Evolutionary conservation across 2,797 vertebrate genomes (phyloP).

Genomic region (Peromyscus melanophrys): DNA sequence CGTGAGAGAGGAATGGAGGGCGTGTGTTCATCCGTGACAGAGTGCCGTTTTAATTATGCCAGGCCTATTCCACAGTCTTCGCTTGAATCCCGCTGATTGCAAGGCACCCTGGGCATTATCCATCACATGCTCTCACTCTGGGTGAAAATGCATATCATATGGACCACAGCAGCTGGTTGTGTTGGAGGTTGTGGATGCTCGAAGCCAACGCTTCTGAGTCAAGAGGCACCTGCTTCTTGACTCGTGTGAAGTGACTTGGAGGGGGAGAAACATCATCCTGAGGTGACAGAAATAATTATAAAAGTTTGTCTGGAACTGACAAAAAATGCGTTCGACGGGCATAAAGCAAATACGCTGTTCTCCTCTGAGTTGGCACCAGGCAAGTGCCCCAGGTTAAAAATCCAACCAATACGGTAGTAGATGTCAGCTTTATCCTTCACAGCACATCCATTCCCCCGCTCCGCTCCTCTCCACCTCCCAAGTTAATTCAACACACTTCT

Average conservation of each 20-base stretch:
- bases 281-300: conserved; percentile 82
- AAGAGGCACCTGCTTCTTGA: conserved; percentile 57
- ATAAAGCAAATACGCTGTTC: conserved; percentile 74
- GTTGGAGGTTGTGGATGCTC: conserved; percentile 33
- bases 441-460: neutral
- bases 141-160: conserved; percentile 45
- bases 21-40: neutral
- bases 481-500: conserved; percentile 58
- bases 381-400: conserved; percentile 69
- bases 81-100: conserved; percentile 60
- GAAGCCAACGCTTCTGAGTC: neutral
- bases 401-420: neutral
- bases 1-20: conserved; percentile 50
- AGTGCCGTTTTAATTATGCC: conserved; percentile 68
- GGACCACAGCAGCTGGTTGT: conserved; percentile 55
- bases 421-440: neutral
- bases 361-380: conserved; percentile 17
- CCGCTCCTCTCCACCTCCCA: neutral
- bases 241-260: conserved; percentile 54
- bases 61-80: conserved; percentile 62
- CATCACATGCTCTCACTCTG: conserved; percentile 2
- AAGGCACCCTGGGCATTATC: conserved; percentile 45
- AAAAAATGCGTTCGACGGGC: conserved; percentile 61
- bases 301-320: conserved; percentile 75
- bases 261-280: conserved; percentile 76